phyloP scores from a whole-genome alignment of 2,888 invertebrate species.

The Brachyptera risi region DNA sequence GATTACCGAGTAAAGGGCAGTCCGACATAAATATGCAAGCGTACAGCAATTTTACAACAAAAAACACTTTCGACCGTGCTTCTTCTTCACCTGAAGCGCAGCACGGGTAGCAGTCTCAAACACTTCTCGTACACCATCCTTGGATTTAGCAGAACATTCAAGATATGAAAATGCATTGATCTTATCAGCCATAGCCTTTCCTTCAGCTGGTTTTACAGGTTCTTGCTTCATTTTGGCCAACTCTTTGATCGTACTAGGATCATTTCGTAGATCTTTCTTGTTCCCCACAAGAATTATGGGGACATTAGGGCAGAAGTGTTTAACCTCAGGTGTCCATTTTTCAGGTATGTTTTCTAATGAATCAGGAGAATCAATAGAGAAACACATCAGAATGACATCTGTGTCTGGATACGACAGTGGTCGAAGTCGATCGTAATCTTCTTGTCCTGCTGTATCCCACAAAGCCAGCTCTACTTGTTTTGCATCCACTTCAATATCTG shows the following conservation, averaged over 20 bases:
- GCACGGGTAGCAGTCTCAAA: slow-evolving; percentile 99
- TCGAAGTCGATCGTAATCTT: slow-evolving; percentile 53
- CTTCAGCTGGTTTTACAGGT: slow-evolving; percentile 95
- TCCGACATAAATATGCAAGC: too few species aligned
- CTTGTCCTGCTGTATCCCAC: slow-evolving; percentile 57
- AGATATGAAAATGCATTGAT: slow-evolving; percentile 97
- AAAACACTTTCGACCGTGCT: slow-evolving; percentile 88
- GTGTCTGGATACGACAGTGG: slow-evolving; percentile 58
- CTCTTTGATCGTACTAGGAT: slow-evolving; percentile 90
- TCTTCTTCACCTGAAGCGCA: slow-evolving; percentile 89
- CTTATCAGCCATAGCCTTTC: slow-evolving; percentile 96
- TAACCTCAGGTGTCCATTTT: slow-evolving; percentile 60
- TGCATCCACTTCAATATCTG: slow-evolving; percentile 58
- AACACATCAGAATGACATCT: slow-evolving; percentile 61
- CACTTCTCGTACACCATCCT: slow-evolving; percentile 98
- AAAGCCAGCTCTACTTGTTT: slow-evolving; percentile 49
- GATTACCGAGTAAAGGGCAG: too few species aligned
- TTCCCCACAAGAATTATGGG: slow-evolving; percentile 60
- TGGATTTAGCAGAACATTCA: slow-evolving; percentile 99
- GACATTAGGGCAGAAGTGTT: slow-evolving; percentile 59
- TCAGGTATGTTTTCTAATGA: slow-evolving; percentile 59
- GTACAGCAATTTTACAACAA: slow-evolving; percentile 71
- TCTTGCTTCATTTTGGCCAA: slow-evolving; percentile 98
- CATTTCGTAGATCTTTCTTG: slow-evolving; percentile 82
- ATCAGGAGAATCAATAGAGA: slow-evolving; percentile 58